Evolutionary conservation across 2,797 vertebrate species (phyloP), one percentile per base, ranked within the genome.

Genomic region (Anisognathus igniventris): DNA sequence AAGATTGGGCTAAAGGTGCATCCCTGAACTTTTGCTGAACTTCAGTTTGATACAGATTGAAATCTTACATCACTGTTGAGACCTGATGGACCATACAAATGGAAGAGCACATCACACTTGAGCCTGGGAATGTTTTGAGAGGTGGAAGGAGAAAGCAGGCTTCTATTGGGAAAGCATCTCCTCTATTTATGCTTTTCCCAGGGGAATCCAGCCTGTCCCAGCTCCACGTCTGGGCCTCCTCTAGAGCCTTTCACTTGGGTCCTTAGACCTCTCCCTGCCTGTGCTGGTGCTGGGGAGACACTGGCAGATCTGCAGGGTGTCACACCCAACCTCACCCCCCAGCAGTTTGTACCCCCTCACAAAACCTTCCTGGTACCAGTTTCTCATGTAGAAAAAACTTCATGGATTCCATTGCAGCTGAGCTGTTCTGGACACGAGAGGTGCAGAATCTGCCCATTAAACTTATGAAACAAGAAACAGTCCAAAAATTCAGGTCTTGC

Each of bases 271-370:
- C 20, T 33, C 64, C 35, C 35, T 67, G 30, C 10, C 19, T 27
- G 10, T 56, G 7, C 2, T 12, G 33, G 28, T 68, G 33, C 44
- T 7, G 37, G 10, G 16, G 51, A 58, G 27, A 31, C 0, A 0
- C 28, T 75, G 62, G 56, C 28, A 47, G 14, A 50, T 67, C 31
- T 86, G 79, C 40, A 51, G 35, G 3, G 1, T 45, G 31, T 72
- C 40, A 78, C 31, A 79, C n/a, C 37, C 77, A 92, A 0, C 48
- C 60, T 33, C 33, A 70, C 19, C 16, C 35, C 56, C 16, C 54
- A 58, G 35, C 30, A 58, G 18, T 28, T 87, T 53, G 62, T 20
- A 53, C 2, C 23, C 22, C 12, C 28, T 40, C 58, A 35, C n/a
- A 73, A 79, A 81, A 27, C 25, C n/a, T 53, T 86, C 62, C 86